Evolutionary conservation across 2,888 invertebrate species (phyloP), one percentile per base, ranked within the genome.

Genomic region (Eulithis prunata): DNA sequence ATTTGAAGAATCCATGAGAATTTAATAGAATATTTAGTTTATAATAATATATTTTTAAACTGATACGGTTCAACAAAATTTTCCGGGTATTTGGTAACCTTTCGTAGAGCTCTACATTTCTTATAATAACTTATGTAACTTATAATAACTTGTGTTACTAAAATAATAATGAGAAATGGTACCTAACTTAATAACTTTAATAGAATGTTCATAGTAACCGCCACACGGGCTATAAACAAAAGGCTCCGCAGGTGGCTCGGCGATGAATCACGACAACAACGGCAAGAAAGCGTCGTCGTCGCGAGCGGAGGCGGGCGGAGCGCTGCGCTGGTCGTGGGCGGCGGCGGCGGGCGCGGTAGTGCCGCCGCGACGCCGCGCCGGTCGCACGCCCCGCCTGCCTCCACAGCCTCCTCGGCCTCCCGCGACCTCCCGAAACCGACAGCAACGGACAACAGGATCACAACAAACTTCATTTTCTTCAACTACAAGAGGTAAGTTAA

Each of bases 171-270:
- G 13, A 51, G 47, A 55, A 62, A 70, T 66, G 54, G 62, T 51
- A 10, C 55, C 7, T 60, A 47, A 32, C 52, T 69, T 63, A 13
- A 66, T 58, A 60, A 66, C 64, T 68, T 64, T 45, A 66, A 62
- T 81, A 76, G 80, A 83, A 83, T 86, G 82, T 84, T 84, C 84
- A 83, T 79, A 76, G 78, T 82, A 83, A 80, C 77, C 74, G 78
- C 83, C 78, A 80, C 85, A 86, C 83, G 81, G 84, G 78, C 74
- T 78, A 79, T 84, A 80, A 78, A 88, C 85, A 89, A 84, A 88
- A 91, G 90, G 90, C 88, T 91, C 90, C 87, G 90, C 92, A 92
- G 92, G 92, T 92, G 91, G 91, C 84, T 87, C 77, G 85, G 78
- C 86, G 82, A 91, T 91, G 90, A 91, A 91, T 92, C 90, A 49